Conservation (phyloP, 2,797 vertebrate species). For the Euphonia xanthogaster region DNA sequence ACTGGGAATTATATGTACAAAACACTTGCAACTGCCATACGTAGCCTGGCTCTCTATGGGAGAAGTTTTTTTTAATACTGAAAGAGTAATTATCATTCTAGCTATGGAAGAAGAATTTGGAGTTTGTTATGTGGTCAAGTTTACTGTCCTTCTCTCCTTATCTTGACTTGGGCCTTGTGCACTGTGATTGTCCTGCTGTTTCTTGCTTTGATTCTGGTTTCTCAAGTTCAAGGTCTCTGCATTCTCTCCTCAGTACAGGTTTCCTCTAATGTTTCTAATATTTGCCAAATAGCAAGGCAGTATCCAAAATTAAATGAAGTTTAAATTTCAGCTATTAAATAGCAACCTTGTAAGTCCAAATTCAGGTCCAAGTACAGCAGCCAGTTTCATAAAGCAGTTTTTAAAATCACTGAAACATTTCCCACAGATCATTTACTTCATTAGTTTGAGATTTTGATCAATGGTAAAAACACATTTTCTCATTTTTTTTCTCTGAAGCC, state of each 20-base stretch:
- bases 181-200: neutral
- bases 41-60: neutral
- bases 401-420: conserved; percentile 10
- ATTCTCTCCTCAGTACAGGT: neutral
- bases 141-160: neutral
- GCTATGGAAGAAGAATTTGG: neutral
- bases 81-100: neutral
- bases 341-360: neutral
- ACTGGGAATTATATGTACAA: conserved; percentile 25
- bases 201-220: neutral
- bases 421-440: neutral
- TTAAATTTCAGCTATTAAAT: conserved; percentile 9
- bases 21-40: neutral
- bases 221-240: neutral
- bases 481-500: neutral
- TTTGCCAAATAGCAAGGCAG: neutral
- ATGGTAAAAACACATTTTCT: neutral
- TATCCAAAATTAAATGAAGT: conserved; percentile 4
- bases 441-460: neutral
- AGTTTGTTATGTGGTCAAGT: neutral
- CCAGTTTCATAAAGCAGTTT: neutral
- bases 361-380: neutral
- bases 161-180: neutral
- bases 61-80: neutral
- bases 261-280: neutral